Conservation (phyloP, 2,888 invertebrate species). For the Ceramica pisi region DNA sequence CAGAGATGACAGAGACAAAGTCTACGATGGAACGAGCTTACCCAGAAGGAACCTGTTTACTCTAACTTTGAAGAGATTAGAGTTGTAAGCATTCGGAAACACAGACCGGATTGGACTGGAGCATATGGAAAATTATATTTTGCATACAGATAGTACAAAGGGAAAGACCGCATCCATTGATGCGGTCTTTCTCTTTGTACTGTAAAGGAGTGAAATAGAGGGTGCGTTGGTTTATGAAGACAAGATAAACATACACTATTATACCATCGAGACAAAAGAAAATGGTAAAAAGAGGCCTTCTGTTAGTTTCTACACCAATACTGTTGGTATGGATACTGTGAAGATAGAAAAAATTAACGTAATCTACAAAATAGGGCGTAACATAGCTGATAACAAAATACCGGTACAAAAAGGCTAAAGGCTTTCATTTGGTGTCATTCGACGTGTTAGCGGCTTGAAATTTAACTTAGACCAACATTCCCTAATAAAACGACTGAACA, state of each 20-base stretch:
- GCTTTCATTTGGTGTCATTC: background rate
- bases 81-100: no score
- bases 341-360: background rate
- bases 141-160: no score
- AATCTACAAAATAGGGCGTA: background rate
- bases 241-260: background rate
- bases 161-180: no score
- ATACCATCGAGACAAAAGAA: background rate
- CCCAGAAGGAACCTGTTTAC: no score
- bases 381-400: background rate
- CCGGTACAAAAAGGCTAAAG: background rate
- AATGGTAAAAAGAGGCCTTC: background rate
- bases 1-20: no score
- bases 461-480: background rate
- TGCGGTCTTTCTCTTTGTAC: no score
- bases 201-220: no score
- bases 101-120: no score
- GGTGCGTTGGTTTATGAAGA: no score
- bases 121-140: no score
- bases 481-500: background rate
- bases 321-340: background rate
- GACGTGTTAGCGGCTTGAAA: background rate
- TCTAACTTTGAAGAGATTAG: no score
- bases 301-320: background rate
- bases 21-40: no score